Conservation (phyloP, 2,888 invertebrate species). For the Melitaea athalia region DNA sequence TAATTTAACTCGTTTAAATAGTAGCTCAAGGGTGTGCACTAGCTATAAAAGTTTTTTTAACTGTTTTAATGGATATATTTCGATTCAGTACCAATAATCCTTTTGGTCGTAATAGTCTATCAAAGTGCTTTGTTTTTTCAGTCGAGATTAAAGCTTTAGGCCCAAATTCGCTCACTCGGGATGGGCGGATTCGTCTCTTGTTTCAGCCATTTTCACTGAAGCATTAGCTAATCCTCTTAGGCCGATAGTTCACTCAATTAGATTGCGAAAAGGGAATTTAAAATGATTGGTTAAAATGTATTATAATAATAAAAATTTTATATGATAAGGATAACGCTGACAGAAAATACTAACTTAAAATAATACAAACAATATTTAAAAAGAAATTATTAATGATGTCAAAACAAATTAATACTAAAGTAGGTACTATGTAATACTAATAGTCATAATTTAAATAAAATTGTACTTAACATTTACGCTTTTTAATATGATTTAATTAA, state of each 20-base stretch:
- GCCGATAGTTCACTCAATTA: conserved; percentile 23
- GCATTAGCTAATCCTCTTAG: conserved; percentile 33
- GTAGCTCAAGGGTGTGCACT: not conserved
- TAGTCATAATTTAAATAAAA: no score
- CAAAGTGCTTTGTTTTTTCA: conserved; percentile 32
- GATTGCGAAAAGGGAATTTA: conserved; percentile 17
- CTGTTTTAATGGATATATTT: conserved; percentile 24
- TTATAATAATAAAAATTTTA: no score
- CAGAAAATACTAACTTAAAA: no score
- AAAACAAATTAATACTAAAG: no score
- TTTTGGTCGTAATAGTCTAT: conserved; percentile 29
- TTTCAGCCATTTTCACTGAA: conserved; percentile 30
- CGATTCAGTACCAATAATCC: conserved; percentile 24
- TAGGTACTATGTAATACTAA: no score
- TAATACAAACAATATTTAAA: no score
- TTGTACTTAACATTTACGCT: no score
- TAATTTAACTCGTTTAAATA: not conserved
- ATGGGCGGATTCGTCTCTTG: conserved; percentile 33
- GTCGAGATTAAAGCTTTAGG: conserved; percentile 34
- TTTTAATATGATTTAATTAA: no score
- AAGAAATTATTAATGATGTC: no score
- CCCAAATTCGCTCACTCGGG: conserved; percentile 22
- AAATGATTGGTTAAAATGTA: not conserved
- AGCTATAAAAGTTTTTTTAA: not conserved
- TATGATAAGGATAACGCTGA: no score